A percentile compares a stretch with the other conserved stretches of the same genome.
Evolutionary conservation across 2,113 vertebrate genomes (phyloP).

Genomic region (Mandrillus leucophaeus): DNA sequence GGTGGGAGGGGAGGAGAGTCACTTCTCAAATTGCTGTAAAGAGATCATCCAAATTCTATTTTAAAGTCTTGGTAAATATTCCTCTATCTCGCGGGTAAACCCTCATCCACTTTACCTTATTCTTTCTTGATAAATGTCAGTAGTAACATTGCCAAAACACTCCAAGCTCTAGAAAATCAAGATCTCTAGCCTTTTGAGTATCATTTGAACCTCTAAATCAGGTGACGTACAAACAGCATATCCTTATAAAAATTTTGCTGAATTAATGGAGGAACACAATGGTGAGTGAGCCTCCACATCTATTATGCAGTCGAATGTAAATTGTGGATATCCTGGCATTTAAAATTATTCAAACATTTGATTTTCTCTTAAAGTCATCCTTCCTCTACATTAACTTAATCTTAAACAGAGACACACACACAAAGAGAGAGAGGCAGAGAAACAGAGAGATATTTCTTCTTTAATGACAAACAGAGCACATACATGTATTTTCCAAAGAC

Average conservation of each 20-base stretch:
- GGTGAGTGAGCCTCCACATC: not conserved
- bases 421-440: too few species aligned
- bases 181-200: not conserved
- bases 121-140: not conserved
- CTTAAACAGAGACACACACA: not conserved
- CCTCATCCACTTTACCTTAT: not conserved
- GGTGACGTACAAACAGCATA: not conserved
- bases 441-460: not conserved
- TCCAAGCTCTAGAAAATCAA: not conserved
- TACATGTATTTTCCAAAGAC: not conserved
- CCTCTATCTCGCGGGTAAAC: not conserved
- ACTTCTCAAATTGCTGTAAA: not conserved
- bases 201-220: not conserved
- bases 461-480: not conserved
- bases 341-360: conserved; percentile 5
- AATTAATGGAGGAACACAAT: not conserved
- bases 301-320: not conserved
- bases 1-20: too few species aligned
- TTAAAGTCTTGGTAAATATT: not conserved
- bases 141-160: not conserved
- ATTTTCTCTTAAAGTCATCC: not conserved
- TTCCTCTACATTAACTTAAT: not conserved
- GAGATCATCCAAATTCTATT: not conserved
- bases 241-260: not conserved
- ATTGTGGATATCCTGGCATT: not conserved